Conservation (phyloP, 2,888 invertebrate species). For the Ditylenchus weischeri region DNA sequence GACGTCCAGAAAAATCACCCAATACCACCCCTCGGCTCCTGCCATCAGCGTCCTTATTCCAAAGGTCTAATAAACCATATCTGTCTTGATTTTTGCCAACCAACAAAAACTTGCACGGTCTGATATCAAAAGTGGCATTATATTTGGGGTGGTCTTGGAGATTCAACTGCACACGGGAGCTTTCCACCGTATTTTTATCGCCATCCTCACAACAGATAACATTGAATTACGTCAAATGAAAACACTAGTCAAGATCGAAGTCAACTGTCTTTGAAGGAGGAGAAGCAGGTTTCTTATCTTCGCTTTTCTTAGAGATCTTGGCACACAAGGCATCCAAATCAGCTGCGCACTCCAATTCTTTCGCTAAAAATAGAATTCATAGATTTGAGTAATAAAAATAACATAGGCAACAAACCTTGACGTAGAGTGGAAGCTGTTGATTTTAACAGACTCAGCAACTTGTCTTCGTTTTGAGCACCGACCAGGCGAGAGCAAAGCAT, state of each 20-base stretch:
- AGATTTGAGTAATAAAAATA: too few relatives aligned
- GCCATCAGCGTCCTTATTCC: too few relatives aligned
- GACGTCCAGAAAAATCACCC: too few relatives aligned
- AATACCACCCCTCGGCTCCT: too few relatives aligned
- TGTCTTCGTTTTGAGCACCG: constrained; percentile 30
- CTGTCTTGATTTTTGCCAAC: too few relatives aligned
- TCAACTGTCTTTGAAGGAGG: constrained; percentile 13
- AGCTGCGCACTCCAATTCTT: constrained; percentile 28
- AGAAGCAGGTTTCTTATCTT: constrained; percentile 10
- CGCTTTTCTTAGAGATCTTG: constrained; percentile 20
- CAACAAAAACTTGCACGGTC: too few relatives aligned
- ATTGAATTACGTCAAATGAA: neutral
- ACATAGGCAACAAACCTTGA: constrained; percentile 1
- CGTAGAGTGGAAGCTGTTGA: constrained; percentile 24
- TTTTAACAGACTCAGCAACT: constrained; percentile 36
- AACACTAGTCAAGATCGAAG: neutral
- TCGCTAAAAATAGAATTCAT: constrained; percentile 17
- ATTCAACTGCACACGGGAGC: too few relatives aligned
- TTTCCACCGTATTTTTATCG: too few relatives aligned
- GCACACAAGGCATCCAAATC: constrained; percentile 31
- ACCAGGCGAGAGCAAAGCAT: constrained; percentile 41
- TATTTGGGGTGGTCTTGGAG: too few relatives aligned
- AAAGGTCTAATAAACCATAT: too few relatives aligned
- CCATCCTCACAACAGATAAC: neutral
- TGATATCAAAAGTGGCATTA: too few relatives aligned